Percentiles rank a stretch among this genome's conserved stretches.
Evolutionary conservation across 2,113 vertebrate genomes (phyloP).

Genomic region (Mugil cephalus): DNA sequence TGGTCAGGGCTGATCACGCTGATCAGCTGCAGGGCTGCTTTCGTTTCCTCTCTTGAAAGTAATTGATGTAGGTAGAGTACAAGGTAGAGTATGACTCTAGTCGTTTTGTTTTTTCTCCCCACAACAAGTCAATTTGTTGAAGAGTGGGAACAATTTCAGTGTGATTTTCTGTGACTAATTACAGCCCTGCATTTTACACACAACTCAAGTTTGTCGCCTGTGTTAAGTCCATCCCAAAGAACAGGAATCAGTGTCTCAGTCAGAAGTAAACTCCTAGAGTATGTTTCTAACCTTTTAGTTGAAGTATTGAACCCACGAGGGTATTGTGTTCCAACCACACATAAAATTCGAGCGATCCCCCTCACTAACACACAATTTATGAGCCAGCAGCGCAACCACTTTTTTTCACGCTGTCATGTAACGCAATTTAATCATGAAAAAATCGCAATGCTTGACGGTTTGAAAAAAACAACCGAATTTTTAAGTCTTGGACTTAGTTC

Average conservation of each 20-base stretch:
- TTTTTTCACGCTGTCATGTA: neutral
- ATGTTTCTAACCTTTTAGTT: neutral
- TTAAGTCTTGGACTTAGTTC: no score
- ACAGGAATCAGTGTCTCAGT: neutral
- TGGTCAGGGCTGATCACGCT: no score
- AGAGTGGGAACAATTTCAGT: no score
- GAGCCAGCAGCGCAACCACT: neutral
- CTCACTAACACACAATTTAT: neutral
- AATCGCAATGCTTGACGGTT: no score
- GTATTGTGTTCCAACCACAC: neutral
- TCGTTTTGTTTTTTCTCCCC: no score
- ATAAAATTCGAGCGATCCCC: neutral
- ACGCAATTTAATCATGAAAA: neutral
- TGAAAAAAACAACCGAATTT: no score
- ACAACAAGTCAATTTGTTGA: no score
- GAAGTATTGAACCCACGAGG: neutral
- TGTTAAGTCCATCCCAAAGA: neutral
- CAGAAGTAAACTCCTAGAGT: neutral
- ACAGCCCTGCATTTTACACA: neutral
- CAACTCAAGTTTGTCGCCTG: conserved; percentile 9
- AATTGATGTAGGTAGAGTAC: no score
- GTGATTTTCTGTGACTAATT: no score
- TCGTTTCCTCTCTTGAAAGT: no score
- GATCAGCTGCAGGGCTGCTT: no score
- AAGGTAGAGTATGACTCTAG: no score